Percentiles rank a stretch among this genome's conserved stretches.
Evolutionary conservation across 2,113 vertebrate species (phyloP).

Genomic region (Anseranas semipalmata): DNA sequence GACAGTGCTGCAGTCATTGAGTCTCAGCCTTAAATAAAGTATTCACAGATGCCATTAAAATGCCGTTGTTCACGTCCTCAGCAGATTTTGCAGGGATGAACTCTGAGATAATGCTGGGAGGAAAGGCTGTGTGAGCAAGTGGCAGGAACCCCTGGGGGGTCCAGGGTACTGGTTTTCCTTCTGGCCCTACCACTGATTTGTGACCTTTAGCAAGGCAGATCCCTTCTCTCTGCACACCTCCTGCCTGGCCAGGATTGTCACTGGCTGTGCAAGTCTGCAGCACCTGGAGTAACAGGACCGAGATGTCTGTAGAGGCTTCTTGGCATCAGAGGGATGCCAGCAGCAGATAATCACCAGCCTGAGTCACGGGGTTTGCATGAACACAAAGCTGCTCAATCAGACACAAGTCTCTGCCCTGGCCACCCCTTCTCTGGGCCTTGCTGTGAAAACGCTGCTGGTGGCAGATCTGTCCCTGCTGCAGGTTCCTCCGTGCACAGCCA

Average conservation of each 20-base stretch:
- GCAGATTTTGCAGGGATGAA: background rate
- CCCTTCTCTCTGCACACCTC: background rate
- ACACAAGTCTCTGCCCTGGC: background rate
- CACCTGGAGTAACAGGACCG: background rate
- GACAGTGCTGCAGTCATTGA: conserved; percentile 1
- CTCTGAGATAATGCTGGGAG: background rate
- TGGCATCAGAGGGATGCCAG: conserved; percentile 8
- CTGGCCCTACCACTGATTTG: background rate
- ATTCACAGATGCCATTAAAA: conserved; percentile 31
- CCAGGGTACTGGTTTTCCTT: background rate
- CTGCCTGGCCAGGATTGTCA: background rate
- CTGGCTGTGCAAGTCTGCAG: background rate
- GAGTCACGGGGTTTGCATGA: background rate
- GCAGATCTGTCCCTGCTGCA: background rate
- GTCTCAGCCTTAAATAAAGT: conserved; percentile 37
- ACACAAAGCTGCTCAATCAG: background rate
- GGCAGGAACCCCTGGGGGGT: background rate
- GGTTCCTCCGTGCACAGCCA: background rate
- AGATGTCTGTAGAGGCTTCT: background rate
- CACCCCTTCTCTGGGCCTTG: background rate
- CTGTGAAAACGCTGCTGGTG: background rate
- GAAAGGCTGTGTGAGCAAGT: background rate
- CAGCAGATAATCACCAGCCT: background rate
- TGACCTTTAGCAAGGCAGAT: background rate
- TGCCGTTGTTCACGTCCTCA: background rate